phyloP scores from a whole-genome alignment of 2,113 vertebrate genomes.

The Antigone vipio region DNA sequence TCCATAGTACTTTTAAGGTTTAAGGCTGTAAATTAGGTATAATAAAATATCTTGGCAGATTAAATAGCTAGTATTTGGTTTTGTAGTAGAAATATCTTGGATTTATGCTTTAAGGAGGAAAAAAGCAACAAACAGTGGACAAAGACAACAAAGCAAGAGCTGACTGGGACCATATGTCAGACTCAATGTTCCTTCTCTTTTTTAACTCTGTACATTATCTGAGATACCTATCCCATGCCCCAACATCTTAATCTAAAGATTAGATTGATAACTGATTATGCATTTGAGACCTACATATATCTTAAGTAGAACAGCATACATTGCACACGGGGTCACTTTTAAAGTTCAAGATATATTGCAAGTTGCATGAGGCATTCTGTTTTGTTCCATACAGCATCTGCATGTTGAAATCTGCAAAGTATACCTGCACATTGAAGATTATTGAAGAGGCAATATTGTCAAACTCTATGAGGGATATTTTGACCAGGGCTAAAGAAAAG shows the following conservation, averaged over 20 bases:
- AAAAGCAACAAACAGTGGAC: not conserved
- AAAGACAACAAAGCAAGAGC: not conserved
- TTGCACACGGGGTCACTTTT: not conserved
- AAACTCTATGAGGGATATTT: not conserved
- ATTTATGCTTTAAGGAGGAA: not conserved
- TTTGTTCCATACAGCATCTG: not conserved
- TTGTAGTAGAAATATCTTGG: not conserved
- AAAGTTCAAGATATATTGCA: not conserved
- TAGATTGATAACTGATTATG: not conserved
- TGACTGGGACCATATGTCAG: not conserved
- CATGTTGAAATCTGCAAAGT: not conserved
- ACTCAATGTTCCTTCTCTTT: not conserved
- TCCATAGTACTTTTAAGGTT: not conserved
- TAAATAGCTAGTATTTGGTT: not conserved
- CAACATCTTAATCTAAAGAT: not conserved
- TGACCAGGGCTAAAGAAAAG: too few relatives aligned
- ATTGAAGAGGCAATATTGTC: not conserved
- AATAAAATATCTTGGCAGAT: not conserved
- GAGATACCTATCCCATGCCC: not conserved
- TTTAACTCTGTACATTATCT: not conserved
- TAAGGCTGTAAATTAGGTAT: not conserved
- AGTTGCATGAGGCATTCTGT: not conserved
- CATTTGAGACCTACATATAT: not conserved
- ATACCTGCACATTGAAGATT: not conserved
- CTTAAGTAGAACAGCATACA: not conserved